phyloP scores from a whole-genome alignment of 2,113 vertebrate species.

The Colinus virginianus region DNA sequence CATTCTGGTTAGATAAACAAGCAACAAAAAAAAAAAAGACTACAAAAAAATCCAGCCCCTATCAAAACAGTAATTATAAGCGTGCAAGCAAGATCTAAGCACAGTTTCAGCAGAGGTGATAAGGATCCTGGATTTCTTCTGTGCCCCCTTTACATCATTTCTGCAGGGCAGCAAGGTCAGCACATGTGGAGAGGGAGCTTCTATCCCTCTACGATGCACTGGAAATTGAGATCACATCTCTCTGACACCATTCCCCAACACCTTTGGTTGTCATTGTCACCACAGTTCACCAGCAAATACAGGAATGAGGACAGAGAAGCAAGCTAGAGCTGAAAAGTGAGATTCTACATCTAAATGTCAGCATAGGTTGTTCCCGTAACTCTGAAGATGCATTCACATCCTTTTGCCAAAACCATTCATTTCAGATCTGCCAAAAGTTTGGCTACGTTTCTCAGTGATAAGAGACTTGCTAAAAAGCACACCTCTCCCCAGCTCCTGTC shows the following conservation, averaged over 20 bases:
- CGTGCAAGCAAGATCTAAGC: background rate
- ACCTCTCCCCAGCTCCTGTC: background rate
- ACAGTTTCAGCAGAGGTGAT: background rate
- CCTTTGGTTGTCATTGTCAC: background rate
- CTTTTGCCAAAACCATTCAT: background rate
- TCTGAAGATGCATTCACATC: background rate
- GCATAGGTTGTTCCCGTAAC: background rate
- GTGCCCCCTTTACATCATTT: background rate
- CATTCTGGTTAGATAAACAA: background rate
- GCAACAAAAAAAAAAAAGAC: background rate
- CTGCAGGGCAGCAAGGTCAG: background rate
- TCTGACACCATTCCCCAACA: background rate
- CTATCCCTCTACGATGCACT: background rate
- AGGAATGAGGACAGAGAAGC: background rate
- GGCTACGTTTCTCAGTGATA: background rate
- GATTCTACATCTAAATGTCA: background rate
- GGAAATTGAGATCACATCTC: fast-evolving
- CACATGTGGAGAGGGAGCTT: background rate
- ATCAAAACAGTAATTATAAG: background rate
- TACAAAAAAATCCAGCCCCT: background rate
- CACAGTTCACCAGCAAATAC: background rate
- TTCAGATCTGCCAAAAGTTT: background rate
- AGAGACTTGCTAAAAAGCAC: background rate
- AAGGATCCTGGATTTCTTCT: background rate
- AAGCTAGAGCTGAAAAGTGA: background rate